Base-by-base conservation (phyloP, 2,888 invertebrate species). In the Drosophila lutescens region DNA sequence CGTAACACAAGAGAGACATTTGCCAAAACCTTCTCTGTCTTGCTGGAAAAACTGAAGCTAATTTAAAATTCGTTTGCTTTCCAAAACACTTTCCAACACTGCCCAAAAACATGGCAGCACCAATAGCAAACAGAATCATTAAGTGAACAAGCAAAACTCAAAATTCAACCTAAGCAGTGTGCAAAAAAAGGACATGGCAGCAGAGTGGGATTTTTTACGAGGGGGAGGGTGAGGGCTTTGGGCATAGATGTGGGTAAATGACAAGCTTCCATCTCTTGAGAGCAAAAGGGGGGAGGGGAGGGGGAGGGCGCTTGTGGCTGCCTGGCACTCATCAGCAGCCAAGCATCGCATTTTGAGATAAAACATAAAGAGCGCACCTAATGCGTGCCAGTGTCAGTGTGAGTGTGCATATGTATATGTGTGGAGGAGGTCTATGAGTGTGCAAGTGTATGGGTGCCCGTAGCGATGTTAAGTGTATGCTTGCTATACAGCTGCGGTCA, bases 291-390 rank as follows among this genome's bases (percentile, higher is more conserved):
- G 5, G 17, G 5, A 2, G 20, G 23, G 30, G 6, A 12, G 23
- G 30, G 6, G 32, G n/a, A 2, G 17, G 50, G 17, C 23, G 26
- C 12, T 8, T 12, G 40, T 41, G 62, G 50, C 50, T 32, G 47
- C 41, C 60, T 61, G 63, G 59, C 66, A 78, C 84, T 83, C 86
- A 84, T 86, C 82, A 86, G 81, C 82, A 86, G 76, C 76, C 76
- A 79, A 86, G 82, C 85, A 77, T 79, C 81, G 56, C 82, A 85
- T 81, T 83, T 81, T 76, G 82, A 84, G 82, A 83, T 83, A 84
- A 71, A 83, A 70, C 85, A 81, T 81, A 81, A 86, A 83, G 71
- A 63, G 82, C 84, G 71, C 84, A 82, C 79, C 86, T 78, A 86
- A 83, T 86, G 84, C 66, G 59, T 50, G 36, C 43, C 8, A 23